phyloP scores from a whole-genome alignment of 2,113 vertebrate species.

The Diphyllodes magnificus region DNA sequence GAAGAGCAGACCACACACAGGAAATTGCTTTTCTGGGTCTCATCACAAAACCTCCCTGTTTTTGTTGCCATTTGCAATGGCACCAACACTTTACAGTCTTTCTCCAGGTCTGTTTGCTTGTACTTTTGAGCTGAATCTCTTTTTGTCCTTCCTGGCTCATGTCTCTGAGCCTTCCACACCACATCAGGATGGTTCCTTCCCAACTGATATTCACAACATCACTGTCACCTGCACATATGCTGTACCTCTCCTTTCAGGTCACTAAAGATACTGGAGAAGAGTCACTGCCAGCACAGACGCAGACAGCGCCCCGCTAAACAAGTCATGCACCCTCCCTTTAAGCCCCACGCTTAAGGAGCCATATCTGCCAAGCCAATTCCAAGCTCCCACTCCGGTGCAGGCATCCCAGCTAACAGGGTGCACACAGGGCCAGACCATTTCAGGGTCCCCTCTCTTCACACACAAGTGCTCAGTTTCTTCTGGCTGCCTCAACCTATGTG shows the following conservation, averaged over 20 bases:
- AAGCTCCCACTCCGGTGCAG: neutral
- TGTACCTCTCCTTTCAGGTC: neutral
- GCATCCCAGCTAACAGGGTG: neutral
- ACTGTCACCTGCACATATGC: neutral
- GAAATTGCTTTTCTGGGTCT: neutral
- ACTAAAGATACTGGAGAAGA: neutral
- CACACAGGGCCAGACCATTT: neutral
- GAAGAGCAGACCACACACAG: neutral
- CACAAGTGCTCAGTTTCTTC: neutral
- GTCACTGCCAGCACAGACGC: neutral
- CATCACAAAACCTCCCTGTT: neutral
- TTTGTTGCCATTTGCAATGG: neutral
- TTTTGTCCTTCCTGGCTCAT: neutral
- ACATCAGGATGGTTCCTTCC: neutral
- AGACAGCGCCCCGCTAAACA: neutral
- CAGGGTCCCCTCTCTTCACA: neutral
- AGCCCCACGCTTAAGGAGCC: no score
- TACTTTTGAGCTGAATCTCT: neutral
- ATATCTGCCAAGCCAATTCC: neutral
- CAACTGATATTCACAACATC: neutral
- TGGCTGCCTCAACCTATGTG: rapidly evolving
- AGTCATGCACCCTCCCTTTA: neutral
- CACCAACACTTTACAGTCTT: neutral
- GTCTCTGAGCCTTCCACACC: neutral
- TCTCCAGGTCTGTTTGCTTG: neutral